Conservation (phyloP, 1,140 invertebrate genomes). For the Sycophila sp. region DNA sequence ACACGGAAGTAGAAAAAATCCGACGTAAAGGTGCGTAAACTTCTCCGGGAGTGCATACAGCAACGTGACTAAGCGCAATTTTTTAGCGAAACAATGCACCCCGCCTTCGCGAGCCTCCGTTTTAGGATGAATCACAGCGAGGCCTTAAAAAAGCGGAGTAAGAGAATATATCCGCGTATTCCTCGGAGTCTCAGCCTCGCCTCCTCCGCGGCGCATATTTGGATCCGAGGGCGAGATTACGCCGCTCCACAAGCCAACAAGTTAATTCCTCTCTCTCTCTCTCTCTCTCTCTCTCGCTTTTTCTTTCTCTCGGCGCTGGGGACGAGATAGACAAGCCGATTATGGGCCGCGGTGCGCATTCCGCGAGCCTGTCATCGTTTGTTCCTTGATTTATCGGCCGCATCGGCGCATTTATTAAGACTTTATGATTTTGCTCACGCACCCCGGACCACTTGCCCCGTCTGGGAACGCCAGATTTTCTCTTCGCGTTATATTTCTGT, state of each 20-base stretch:
- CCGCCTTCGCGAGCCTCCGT: not conserved
- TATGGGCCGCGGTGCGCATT: constrained; percentile 3
- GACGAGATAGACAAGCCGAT: constrained; percentile 28
- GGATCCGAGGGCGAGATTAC: constrained; percentile 20
- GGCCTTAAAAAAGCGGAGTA: not conserved
- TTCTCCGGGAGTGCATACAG: too few relatives aligned
- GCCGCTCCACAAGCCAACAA: constrained; percentile 7
- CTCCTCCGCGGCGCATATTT: too few relatives aligned
- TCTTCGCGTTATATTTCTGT: too few relatives aligned
- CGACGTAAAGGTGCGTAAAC: too few relatives aligned
- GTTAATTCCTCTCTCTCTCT: too few relatives aligned
- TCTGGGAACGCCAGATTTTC: too few relatives aligned
- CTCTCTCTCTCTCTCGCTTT: too few relatives aligned
- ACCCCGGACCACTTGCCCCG: too few relatives aligned
- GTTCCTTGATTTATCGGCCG: constrained; percentile 19
- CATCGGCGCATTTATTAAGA: constrained; percentile 21
- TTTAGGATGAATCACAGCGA: not conserved
- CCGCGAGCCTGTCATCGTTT: constrained; percentile 16
- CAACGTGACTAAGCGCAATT: too few relatives aligned
- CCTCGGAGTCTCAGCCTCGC: not conserved
- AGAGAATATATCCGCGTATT: not conserved
- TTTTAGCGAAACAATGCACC: too few relatives aligned
- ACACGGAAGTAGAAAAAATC: too few relatives aligned
- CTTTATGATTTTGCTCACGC: constrained; percentile 10
- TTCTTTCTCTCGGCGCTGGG: too few relatives aligned